These are phyloP conservation scores for Lethenteron camtschaticum DNA, from an alignment of 2,113 vertebrate genomes.

Conservation along the genomic window DNA sequence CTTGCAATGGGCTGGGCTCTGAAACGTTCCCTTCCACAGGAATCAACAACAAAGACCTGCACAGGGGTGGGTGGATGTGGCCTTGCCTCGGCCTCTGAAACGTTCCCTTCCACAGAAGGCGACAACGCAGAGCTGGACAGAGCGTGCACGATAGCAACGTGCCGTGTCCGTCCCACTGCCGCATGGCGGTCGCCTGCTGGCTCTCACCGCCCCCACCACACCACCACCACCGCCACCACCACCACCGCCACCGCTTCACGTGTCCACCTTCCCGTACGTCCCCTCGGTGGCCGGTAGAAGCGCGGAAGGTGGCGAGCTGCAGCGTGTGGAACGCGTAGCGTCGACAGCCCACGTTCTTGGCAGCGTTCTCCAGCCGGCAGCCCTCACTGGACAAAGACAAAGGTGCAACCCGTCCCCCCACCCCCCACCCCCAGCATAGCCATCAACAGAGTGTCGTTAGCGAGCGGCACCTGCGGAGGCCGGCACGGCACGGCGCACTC, in stretches of 20 bases:
- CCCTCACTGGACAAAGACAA: slow-evolving; percentile 57
- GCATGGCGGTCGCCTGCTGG: too few relatives aligned
- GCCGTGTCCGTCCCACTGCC: too few relatives aligned
- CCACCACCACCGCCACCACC: too few relatives aligned
- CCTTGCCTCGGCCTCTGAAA: too few relatives aligned
- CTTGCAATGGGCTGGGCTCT: too few relatives aligned
- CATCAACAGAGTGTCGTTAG: background rate
- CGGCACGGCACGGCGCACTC: background rate
- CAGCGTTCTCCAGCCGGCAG: slow-evolving; percentile 97
- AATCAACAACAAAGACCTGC: too few relatives aligned
- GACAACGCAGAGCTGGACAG: too few relatives aligned
- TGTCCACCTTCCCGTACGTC: slow-evolving; percentile 85
- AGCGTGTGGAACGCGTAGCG: slow-evolving; percentile 98
- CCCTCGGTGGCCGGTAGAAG: slow-evolving; percentile 91
- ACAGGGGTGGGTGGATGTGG: too few relatives aligned
- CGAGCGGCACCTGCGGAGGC: background rate
- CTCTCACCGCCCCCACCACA: too few relatives aligned
- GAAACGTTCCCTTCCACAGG: too few relatives aligned
- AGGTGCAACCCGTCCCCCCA: slow-evolving; percentile 19
- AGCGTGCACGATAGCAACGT: too few relatives aligned
- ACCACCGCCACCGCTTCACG: slow-evolving; percentile 22
- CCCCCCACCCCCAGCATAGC: background rate
- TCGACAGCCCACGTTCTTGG: slow-evolving; percentile 96
- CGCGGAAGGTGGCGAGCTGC: slow-evolving; percentile 94
- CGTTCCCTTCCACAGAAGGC: too few relatives aligned